A percentile compares a stretch with the other conserved stretches of the same genome.
phyloP scores from a whole-genome alignment of 1,140 invertebrate genomes.

The Spodoptera litura region DNA sequence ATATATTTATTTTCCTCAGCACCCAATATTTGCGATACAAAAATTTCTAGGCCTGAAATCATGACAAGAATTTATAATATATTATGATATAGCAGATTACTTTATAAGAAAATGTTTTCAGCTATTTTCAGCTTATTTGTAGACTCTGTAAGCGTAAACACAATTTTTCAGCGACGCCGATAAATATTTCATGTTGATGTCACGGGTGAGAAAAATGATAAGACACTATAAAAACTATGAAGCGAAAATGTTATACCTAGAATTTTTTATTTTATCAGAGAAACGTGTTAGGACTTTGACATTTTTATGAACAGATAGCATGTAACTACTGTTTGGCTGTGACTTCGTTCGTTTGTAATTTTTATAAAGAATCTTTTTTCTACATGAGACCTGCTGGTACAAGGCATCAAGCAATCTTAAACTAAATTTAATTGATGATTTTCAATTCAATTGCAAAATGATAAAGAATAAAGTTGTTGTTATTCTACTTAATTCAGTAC shows the following conservation, averaged over 20 bases:
- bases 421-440: too few species aligned
- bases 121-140: conserved; percentile 22
- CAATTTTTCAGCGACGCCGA: conserved; percentile 25
- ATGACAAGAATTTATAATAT: conserved; percentile 25
- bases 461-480: too few species aligned
- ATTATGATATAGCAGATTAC: conserved; percentile 20
- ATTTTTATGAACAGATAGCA: too few species aligned
- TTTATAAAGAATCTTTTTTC: too few species aligned
- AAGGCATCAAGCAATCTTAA: too few species aligned
- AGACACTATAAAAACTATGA: conserved; percentile 20
- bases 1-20: background rate
- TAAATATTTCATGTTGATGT: conserved; percentile 27
- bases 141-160: conserved; percentile 30
- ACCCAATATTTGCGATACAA: background rate
- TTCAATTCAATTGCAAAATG: too few species aligned
- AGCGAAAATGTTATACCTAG: background rate
- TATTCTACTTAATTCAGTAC: too few species aligned
- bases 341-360: too few species aligned
- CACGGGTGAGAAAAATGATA: conserved; percentile 21
- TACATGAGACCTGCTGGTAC: too few species aligned
- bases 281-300: too few species aligned
- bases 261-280: background rate
- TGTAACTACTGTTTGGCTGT: too few species aligned
- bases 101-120: conserved; percentile 11
- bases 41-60: conserved; percentile 7